phyloP scores from a whole-genome alignment of 2,888 invertebrate species.

The Caenorhabditis sp. region DNA sequence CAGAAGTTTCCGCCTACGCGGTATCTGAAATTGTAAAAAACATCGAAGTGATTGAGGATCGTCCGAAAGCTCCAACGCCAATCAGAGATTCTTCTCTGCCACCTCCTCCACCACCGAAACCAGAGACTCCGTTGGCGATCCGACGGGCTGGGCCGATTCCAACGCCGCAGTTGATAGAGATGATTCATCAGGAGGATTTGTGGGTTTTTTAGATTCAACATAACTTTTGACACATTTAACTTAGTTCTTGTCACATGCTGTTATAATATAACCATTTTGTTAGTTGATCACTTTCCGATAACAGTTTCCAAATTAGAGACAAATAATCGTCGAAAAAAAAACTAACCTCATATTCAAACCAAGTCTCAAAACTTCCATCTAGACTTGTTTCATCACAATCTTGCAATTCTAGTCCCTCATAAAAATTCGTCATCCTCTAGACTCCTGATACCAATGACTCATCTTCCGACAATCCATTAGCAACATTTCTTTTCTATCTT shows the following conservation, averaged over 20 bases:
- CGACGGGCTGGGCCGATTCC: slow-evolving; percentile 56
- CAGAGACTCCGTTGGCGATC: slow-evolving; percentile 52
- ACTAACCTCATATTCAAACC: too few species aligned
- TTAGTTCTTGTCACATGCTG: too few species aligned
- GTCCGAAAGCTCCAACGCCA: slow-evolving; percentile 49
- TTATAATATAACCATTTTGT: too few species aligned
- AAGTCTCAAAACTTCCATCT: not conserved
- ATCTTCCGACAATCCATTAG: slow-evolving; percentile 18
- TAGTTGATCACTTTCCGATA: too few species aligned
- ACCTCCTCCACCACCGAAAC: slow-evolving; percentile 61
- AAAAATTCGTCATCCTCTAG: slow-evolving; percentile 4
- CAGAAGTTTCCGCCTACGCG: slow-evolving; percentile 13
- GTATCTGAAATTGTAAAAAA: not conserved
- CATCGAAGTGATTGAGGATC: slow-evolving; percentile 22
- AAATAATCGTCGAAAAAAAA: too few species aligned
- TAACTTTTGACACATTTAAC: too few species aligned
- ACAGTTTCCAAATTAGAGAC: too few species aligned
- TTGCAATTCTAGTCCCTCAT: not conserved
- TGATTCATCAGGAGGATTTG: slow-evolving; percentile 68
- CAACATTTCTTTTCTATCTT: slow-evolving; percentile 3
- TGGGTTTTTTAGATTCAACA: slow-evolving; percentile 34
- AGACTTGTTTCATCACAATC: not conserved
- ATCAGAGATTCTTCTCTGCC: slow-evolving; percentile 53
- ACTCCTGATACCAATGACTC: slow-evolving; percentile 12
- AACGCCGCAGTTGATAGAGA: slow-evolving; percentile 69